phyloP scores from a whole-genome alignment of 2,888 invertebrate genomes.

The Cosmia trapezina region DNA sequence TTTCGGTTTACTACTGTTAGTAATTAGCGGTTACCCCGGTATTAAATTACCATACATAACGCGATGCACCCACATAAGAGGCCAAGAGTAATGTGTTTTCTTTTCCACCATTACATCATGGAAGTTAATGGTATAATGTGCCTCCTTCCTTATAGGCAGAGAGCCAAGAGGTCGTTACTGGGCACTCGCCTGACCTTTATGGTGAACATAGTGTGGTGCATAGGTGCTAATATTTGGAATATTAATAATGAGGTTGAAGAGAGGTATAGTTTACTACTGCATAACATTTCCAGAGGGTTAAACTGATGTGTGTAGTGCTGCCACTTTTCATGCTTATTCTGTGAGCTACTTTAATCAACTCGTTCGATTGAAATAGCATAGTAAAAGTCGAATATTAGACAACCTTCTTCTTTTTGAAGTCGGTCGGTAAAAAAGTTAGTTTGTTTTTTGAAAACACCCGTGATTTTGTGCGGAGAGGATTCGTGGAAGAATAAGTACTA shows the following conservation, averaged over 20 bases:
- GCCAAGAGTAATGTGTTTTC: constrained; percentile 37
- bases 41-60: constrained; percentile 22
- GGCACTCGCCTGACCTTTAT: constrained; percentile 36
- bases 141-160: constrained; percentile 27
- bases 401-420: not conserved
- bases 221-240: constrained; percentile 21
- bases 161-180: constrained; percentile 44
- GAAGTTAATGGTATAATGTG: constrained; percentile 29
- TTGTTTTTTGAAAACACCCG: not conserved
- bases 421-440: too few relatives aligned
- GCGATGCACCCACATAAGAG: not conserved
- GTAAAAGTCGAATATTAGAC: too few relatives aligned
- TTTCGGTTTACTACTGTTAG: not conserved
- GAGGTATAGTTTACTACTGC: too few relatives aligned
- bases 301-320: too few relatives aligned
- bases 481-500: not conserved
- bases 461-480: not conserved
- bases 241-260: too few relatives aligned
- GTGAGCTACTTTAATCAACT: too few relatives aligned
- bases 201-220: not conserved
- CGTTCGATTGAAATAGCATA: too few relatives aligned
- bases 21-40: not conserved
- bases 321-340: not conserved
- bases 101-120: constrained; percentile 24
- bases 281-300: too few relatives aligned